Evolutionary conservation across 2,888 invertebrate species (phyloP).

Genomic region (Cataglyphis cursor): DNA sequence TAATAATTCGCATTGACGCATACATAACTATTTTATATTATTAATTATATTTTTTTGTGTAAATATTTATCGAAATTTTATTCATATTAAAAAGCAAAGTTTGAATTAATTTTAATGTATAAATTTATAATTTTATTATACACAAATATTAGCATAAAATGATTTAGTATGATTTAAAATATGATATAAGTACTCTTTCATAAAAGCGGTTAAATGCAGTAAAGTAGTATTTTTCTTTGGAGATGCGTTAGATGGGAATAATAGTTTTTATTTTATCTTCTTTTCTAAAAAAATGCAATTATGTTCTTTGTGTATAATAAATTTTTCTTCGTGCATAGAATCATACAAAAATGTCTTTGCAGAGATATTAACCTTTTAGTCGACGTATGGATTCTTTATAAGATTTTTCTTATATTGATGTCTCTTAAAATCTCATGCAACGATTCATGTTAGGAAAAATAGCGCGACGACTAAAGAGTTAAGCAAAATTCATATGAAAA

Average conservation of each 20-base stretch:
- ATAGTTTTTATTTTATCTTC: not conserved
- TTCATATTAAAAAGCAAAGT: not conserved
- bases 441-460: too few relatives aligned
- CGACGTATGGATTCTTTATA: too few relatives aligned
- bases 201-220: not conserved
- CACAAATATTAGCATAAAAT: conserved; percentile 5
- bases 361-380: not conserved
- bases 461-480: too few relatives aligned
- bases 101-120: conserved; percentile 3
- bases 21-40: not conserved
- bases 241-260: not conserved
- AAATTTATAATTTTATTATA: conserved; percentile 13
- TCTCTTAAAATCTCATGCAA: too few relatives aligned
- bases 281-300: not conserved
- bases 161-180: not conserved
- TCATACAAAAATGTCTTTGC: not conserved
- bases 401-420: too few relatives aligned
- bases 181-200: not conserved
- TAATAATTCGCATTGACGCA: not conserved
- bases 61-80: not conserved
- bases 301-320: not conserved
- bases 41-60: not conserved
- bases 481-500: not conserved
- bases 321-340: not conserved
- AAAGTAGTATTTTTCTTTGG: not conserved